Percentiles rank a stretch among this genome's conserved stretches.
These are phyloP conservation scores for Asobara japonica DNA, from an alignment of 1,140 invertebrate genomes.

Conservation along the genomic window DNA sequence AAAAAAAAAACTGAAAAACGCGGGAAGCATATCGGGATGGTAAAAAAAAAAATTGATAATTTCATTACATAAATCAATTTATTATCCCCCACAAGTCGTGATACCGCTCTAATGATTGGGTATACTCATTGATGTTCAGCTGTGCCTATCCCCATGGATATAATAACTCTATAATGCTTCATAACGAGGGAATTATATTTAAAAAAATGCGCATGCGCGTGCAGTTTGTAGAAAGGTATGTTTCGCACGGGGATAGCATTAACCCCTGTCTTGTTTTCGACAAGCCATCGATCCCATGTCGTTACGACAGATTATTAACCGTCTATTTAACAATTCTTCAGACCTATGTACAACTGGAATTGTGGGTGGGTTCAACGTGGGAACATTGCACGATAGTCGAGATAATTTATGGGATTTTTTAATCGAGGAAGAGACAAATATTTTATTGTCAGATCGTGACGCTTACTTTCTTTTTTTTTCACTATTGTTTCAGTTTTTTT, in stretches of 20 bases:
- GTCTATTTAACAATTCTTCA: background rate
- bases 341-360: background rate
- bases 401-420: background rate
- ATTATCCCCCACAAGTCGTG: background rate
- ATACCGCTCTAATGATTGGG: no score
- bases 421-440: background rate
- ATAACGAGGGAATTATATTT: background rate
- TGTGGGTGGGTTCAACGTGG: conserved; percentile 19
- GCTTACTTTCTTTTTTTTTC: background rate
- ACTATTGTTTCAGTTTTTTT: background rate
- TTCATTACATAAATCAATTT: background rate
- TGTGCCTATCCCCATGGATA: background rate
- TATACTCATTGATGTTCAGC: background rate
- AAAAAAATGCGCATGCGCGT: background rate
- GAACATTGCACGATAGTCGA: conserved; percentile 7
- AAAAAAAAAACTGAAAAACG: no score
- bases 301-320: conserved; percentile 18
- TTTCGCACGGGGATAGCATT: background rate
- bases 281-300: conserved; percentile 5
- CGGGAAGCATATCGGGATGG: no score
- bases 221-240: background rate
- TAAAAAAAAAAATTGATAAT: no score
- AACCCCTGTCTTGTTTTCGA: conserved; percentile 9
- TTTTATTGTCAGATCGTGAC: background rate
- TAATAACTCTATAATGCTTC: background rate